These are phyloP conservation scores for Choloepus didactylus DNA, from an alignment of 2,797 vertebrate genomes.

Conservation along the genomic window DNA sequence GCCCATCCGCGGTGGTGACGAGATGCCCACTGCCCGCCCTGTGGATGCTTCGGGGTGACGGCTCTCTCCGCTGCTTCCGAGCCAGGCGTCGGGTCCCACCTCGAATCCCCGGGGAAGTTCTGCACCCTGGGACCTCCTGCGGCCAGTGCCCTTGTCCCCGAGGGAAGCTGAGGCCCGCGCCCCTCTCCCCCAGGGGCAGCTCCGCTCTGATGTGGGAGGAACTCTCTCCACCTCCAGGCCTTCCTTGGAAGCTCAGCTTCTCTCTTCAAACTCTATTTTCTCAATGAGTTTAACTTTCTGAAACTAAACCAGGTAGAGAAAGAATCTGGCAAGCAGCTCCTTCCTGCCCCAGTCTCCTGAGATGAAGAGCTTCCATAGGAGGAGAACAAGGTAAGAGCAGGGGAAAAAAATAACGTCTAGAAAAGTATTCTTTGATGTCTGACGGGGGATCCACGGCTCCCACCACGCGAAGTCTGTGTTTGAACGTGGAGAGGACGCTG, in stretches of 20 bases:
- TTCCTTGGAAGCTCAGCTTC: neutral
- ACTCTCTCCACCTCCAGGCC: neutral
- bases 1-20: too few relatives aligned
- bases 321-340: neutral
- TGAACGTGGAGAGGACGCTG: neutral
- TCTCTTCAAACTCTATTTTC: neutral
- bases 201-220: neutral
- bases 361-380: fast-evolving
- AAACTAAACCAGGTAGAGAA: neutral
- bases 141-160: neutral
- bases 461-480: fast-evolving
- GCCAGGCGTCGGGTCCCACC: neutral
- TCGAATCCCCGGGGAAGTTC: neutral
- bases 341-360: neutral
- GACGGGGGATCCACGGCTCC: too few relatives aligned
- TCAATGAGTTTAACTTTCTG: neutral
- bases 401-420: too few relatives aligned
- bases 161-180: neutral
- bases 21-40: fast-evolving
- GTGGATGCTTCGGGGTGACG: neutral
- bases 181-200: fast-evolving
- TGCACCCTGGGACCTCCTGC: fast-evolving
- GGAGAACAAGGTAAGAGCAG: neutral
- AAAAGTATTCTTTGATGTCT: neutral
- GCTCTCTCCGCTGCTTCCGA: neutral